Conservation (phyloP, 2,113 vertebrate genomes). For the Theristicus caerulescens region DNA sequence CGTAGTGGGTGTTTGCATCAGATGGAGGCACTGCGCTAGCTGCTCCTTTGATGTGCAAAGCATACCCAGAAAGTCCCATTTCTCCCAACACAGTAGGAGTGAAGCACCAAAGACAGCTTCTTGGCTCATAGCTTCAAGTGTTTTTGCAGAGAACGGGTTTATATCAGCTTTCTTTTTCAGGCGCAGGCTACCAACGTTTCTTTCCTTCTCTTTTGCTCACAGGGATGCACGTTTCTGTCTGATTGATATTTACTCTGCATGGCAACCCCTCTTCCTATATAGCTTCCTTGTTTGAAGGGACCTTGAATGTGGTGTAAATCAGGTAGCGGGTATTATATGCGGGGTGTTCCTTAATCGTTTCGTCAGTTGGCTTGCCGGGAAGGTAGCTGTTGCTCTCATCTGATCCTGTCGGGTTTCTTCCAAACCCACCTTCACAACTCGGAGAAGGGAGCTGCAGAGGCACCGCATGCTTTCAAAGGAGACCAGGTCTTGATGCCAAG, state of each 20-base stretch:
- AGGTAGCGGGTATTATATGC: not conserved
- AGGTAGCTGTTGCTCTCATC: not conserved
- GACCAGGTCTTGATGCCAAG: not conserved
- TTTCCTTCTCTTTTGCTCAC: not conserved
- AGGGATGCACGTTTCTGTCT: not conserved
- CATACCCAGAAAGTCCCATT: constrained; percentile 8
- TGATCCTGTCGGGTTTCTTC: not conserved
- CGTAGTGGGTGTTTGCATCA: constrained; percentile 53
- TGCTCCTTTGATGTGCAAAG: constrained; percentile 51
- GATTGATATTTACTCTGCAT: not conserved
- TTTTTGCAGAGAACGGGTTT: constrained; percentile 32
- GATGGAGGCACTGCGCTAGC: constrained; percentile 17
- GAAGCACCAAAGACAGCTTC: constrained; percentile 55
- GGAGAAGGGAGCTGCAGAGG: not conserved
- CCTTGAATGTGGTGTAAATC: not conserved
- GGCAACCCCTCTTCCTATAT: not conserved
- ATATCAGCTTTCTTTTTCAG: not conserved
- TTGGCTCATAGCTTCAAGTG: constrained; percentile 15
- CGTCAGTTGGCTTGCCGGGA: not conserved
- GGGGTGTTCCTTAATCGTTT: not conserved
- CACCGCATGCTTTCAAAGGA: not conserved
- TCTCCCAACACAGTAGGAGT: constrained; percentile 55
- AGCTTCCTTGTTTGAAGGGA: not conserved
- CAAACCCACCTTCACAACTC: not conserved
- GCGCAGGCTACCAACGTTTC: not conserved